A percentile compares a stretch with the other conserved stretches of the same genome.
Conservation (phyloP, 1,140 invertebrate species). For the Holcopasites calliopsidis region DNA sequence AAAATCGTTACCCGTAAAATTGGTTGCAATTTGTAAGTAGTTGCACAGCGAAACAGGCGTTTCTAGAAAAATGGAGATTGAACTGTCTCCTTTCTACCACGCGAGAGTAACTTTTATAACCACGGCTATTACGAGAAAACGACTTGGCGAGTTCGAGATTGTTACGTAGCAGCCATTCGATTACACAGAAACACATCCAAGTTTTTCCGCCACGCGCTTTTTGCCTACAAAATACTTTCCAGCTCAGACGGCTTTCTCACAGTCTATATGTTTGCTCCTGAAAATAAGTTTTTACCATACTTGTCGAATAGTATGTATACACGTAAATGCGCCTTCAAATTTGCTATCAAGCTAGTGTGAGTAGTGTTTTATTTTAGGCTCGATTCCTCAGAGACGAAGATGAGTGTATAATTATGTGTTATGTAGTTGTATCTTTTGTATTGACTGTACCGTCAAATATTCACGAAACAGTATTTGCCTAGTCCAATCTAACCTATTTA, state of each 20-base stretch:
- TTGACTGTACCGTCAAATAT: too few species aligned
- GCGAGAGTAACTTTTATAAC: conserved; percentile 2
- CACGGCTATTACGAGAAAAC: background rate
- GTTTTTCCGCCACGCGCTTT: background rate
- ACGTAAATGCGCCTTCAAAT: too few species aligned
- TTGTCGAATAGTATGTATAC: background rate
- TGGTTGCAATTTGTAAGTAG: background rate
- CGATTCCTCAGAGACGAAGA: too few species aligned
- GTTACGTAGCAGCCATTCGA: conserved; percentile 22
- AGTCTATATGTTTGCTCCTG: background rate
- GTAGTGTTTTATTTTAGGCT: background rate
- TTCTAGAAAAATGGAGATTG: background rate
- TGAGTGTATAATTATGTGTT: too few species aligned
- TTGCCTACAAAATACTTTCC: background rate
- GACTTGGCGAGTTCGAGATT: conserved; percentile 19
- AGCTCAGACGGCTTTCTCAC: background rate
- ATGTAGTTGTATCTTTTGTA: too few species aligned
- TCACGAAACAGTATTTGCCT: too few species aligned
- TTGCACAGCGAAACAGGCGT: background rate
- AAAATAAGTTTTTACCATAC: background rate
- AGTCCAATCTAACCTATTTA: too few species aligned
- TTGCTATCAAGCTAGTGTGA: background rate
- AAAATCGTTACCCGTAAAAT: background rate
- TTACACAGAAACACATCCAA: conserved; percentile 17
- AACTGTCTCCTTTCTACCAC: background rate